phyloP scores from a whole-genome alignment of 35 echinoderm and acorn worm species.

The Lytechinus pictus region DNA sequence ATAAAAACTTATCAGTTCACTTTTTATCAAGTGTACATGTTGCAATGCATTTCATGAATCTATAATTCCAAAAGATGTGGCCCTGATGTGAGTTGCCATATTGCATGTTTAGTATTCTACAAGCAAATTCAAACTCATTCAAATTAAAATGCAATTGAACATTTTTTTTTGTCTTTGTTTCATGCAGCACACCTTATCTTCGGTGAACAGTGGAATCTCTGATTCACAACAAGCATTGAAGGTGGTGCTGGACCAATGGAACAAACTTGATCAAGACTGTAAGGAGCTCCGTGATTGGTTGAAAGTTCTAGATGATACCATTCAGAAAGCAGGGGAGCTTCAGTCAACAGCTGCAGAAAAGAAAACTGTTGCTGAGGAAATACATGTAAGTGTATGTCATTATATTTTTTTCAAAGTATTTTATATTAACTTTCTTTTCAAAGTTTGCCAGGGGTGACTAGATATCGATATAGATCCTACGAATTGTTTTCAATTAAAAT shows the following conservation, averaged over 20 bases:
- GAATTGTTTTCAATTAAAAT: no score
- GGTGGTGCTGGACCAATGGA: constrained; percentile 47
- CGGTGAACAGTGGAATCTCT: constrained; percentile 7
- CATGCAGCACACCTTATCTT: not conserved
- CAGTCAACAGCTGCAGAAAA: constrained; percentile 51
- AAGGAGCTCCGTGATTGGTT: constrained; percentile 63
- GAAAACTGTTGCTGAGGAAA: constrained; percentile 39
- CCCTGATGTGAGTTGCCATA: no score
- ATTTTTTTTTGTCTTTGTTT: not conserved
- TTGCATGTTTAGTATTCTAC: no score
- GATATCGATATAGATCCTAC: no score
- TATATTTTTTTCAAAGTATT: not conserved
- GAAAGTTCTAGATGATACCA: constrained; percentile 40
- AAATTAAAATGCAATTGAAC: no score
- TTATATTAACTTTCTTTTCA: no score
- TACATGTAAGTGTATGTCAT: not conserved
- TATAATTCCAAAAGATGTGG: no score
- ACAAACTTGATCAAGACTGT: constrained; percentile 50
- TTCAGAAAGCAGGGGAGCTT: constrained; percentile 49
- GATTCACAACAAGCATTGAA: constrained; percentile 37
- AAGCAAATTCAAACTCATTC: no score
- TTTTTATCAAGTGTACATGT: no score
- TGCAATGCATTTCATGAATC: no score
- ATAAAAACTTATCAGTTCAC: no score
- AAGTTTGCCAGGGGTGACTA: no score